Evolutionary conservation across 2,797 vertebrate species (phyloP), one percentile per base, ranked within the genome.

Genomic region (Mycteria americana): DNA sequence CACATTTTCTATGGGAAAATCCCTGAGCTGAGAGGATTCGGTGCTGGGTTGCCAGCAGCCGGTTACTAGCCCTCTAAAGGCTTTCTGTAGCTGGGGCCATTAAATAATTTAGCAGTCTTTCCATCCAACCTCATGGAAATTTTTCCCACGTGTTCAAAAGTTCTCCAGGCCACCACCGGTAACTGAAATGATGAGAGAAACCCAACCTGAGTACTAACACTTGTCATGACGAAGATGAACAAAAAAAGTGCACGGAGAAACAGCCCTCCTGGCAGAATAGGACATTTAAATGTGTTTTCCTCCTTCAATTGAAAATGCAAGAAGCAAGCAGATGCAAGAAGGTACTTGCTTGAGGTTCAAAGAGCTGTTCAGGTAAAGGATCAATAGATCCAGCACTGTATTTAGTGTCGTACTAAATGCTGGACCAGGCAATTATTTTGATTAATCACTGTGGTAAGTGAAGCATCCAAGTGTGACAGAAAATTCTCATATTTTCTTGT

Each of bases 401-500:
- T 86, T 95, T 92, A 81, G 54, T 57, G 76, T 86, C 11, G 3
- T 33, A 19, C 73, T 69, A 90, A 96, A 81, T 80, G 63, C 45
- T 85, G 90, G 88, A 54, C 81, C 84, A 75, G 78, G 88, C 81
- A 94, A 92, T 97, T 95, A 93, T 85, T 94, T 92, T 82, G 77
- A 96, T 96, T 92, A 67, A 96, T 94, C 70, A 33, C 28, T 8
- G 53, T 75, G 64, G 37, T 82, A 85, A 95, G 67, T 27, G 75
- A 91, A 85, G 81, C 80, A 94, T 85, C 84, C 68, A 85, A 94
- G 75, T 54, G 81, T 80, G 81, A 91, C 91, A 92, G 86, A 79
- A 85, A 92, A 65, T 85, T 87, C 54, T 75, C 2, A 0, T 91
- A 57, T 80, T 94, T 95, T 74, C 88, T 73, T 84, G 56, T 90